phyloP scores from a whole-genome alignment of 2,888 invertebrate genomes.

The Eristalis tenax region DNA sequence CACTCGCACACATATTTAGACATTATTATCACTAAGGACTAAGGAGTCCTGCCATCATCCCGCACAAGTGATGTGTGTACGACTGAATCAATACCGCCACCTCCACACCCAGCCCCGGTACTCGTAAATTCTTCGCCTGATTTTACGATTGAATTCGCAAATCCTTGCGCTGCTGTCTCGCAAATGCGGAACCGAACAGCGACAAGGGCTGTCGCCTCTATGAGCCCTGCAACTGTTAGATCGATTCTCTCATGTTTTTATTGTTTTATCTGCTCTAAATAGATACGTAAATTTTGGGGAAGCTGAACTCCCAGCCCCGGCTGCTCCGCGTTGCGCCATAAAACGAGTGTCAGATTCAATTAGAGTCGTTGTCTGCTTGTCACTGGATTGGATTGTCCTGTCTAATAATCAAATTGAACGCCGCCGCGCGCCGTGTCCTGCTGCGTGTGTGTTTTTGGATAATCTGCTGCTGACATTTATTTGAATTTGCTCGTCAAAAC shows the following conservation, averaged over 20 bases:
- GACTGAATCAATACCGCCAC: conserved; percentile 43
- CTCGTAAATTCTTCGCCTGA: conserved; percentile 64
- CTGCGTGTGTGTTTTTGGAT: conserved; percentile 37
- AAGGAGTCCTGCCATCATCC: conserved; percentile 31
- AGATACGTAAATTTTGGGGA: conserved; percentile 64
- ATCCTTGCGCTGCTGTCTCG: conserved; percentile 41
- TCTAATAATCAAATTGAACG: conserved; percentile 27
- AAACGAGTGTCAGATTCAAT: conserved; percentile 70
- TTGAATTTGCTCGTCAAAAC: conserved; percentile 51
- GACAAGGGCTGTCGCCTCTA: conserved; percentile 62
- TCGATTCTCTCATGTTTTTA: conserved; percentile 66
- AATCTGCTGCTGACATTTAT: conserved; percentile 52
- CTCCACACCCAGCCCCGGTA: conserved; percentile 12
- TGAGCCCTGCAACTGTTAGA: conserved; percentile 69
- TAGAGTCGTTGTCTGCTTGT: conserved; percentile 65
- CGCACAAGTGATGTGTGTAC: conserved; percentile 18
- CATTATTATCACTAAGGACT: conserved; percentile 52
- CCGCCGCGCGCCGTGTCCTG: not conserved
- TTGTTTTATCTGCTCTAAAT: conserved; percentile 70
- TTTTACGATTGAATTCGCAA: conserved; percentile 72
- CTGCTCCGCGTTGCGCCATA: conserved; percentile 22
- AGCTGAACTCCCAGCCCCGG: conserved; percentile 25
- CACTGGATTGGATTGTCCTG: conserved; percentile 20
- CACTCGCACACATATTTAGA: conserved; percentile 62
- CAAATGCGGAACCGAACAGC: conserved; percentile 63